Evolutionary conservation across 2,888 invertebrate species (phyloP).

Genomic region (Meteorus cinctellus): DNA sequence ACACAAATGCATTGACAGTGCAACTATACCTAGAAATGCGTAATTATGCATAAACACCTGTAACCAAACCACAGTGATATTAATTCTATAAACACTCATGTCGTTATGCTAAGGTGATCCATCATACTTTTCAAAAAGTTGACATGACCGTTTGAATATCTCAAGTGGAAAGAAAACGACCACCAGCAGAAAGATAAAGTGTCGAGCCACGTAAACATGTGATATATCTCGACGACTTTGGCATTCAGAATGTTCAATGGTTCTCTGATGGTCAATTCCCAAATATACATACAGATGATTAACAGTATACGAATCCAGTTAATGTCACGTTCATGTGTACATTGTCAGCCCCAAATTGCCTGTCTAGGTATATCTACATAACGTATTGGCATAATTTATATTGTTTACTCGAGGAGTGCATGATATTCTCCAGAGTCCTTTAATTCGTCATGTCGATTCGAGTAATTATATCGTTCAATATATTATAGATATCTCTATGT

Average conservation of each 20-base stretch:
- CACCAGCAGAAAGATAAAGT: slow-evolving; percentile 8
- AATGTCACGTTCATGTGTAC: slow-evolving; percentile 34
- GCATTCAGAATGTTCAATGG: background rate
- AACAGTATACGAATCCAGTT: slow-evolving; percentile 32
- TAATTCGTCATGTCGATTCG: slow-evolving; percentile 13
- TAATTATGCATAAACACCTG: slow-evolving; percentile 19
- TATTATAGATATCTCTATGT: background rate
- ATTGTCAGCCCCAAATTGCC: slow-evolving; percentile 38
- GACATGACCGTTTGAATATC: slow-evolving; percentile 12
- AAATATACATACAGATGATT: slow-evolving; percentile 13
- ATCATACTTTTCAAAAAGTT: slow-evolving; percentile 26
- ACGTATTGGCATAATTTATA: slow-evolving; percentile 4
- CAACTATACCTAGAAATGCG: background rate
- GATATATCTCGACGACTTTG: slow-evolving; percentile 1
- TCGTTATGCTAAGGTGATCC: slow-evolving; percentile 31
- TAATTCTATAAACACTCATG: background rate
- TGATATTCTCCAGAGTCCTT: slow-evolving; percentile 29
- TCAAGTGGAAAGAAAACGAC: slow-evolving; percentile 24
- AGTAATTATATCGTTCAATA: slow-evolving; percentile 5
- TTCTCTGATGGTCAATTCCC: slow-evolving; percentile 1
- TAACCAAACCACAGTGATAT: background rate
- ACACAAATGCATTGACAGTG: slow-evolving; percentile 25
- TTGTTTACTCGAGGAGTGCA: background rate
- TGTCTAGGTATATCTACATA: slow-evolving; percentile 22
- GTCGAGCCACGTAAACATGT: background rate